Evolutionary conservation across 2,797 vertebrate genomes (phyloP).

Genomic region (Choloepus didactylus): DNA sequence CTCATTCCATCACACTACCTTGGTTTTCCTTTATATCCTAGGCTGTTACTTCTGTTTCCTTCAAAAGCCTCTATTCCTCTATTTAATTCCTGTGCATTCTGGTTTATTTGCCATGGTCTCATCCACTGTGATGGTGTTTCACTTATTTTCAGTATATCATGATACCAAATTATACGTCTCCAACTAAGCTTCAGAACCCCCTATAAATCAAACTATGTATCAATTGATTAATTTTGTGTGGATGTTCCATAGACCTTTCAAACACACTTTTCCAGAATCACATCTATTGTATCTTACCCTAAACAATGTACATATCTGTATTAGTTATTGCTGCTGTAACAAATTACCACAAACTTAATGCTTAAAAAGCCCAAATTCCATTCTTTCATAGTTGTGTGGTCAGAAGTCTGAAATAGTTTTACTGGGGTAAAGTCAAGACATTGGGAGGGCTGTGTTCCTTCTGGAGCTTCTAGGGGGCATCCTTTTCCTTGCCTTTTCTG

Average conservation of each 20-base stretch:
- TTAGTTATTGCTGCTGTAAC: neutral
- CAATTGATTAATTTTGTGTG: neutral
- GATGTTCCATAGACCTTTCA: neutral
- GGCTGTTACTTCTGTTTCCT: neutral
- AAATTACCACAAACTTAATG: neutral
- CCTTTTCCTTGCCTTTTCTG: neutral
- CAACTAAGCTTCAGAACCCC: neutral
- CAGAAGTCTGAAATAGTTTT: neutral
- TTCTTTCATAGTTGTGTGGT: neutral
- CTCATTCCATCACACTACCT: neutral
- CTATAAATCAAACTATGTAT: neutral
- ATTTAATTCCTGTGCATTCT: neutral
- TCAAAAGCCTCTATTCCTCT: neutral
- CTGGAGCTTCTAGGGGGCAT: neutral
- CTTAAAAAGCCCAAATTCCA: slow-evolving; percentile 14
- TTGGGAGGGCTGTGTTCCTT: neutral
- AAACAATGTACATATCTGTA: slow-evolving; percentile 13
- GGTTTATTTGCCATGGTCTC: neutral
- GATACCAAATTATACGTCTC: neutral
- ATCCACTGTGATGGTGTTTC: slow-evolving; percentile 15
- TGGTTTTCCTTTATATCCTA: slow-evolving; percentile 12
- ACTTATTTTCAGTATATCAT: neutral
- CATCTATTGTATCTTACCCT: neutral
- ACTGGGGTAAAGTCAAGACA: neutral
- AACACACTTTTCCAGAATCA: slow-evolving; percentile 16